Conservation (phyloP, 2,888 invertebrate genomes). For the Drosophila subsilvestris region DNA sequence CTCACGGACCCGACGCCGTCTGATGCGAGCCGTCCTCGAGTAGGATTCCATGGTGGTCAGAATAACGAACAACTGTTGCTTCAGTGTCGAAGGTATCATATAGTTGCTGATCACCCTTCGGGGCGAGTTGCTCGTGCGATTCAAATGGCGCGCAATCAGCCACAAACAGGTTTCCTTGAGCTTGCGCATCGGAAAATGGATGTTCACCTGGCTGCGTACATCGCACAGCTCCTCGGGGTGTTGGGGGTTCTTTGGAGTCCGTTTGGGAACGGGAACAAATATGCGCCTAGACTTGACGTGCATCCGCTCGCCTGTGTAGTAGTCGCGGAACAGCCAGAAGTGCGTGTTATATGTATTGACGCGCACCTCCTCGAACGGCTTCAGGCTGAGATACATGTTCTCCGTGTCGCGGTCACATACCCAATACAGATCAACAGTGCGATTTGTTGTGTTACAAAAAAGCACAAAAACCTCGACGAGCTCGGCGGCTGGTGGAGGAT, state of each 20-base stretch:
- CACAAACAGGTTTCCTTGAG: constrained; percentile 79
- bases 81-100: constrained; percentile 70
- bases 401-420: constrained; percentile 89
- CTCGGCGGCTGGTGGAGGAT: constrained; percentile 34
- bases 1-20: constrained; percentile 30
- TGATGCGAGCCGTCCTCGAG: constrained; percentile 40
- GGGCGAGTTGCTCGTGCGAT: constrained; percentile 44
- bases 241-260: constrained; percentile 67
- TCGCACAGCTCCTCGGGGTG: constrained; percentile 61
- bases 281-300: constrained; percentile 85
- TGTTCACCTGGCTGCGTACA: constrained; percentile 62
- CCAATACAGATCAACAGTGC: constrained; percentile 87
- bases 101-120: constrained; percentile 34
- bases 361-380: constrained; percentile 83
- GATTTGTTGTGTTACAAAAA: constrained; percentile 87
- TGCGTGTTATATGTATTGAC: constrained; percentile 92
- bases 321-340: constrained; percentile 93
- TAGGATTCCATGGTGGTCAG: constrained; percentile 60
- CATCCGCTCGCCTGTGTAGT: constrained; percentile 88
- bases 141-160: constrained; percentile 57
- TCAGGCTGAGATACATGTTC: constrained; percentile 87
- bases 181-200: constrained; percentile 80
- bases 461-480: constrained; percentile 85
- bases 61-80: constrained; percentile 63
- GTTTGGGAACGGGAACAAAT: constrained; percentile 84